These are phyloP conservation scores for Brachyhypopomus gauderio DNA, from an alignment of 2,113 vertebrate genomes.

Conservation along the genomic window DNA sequence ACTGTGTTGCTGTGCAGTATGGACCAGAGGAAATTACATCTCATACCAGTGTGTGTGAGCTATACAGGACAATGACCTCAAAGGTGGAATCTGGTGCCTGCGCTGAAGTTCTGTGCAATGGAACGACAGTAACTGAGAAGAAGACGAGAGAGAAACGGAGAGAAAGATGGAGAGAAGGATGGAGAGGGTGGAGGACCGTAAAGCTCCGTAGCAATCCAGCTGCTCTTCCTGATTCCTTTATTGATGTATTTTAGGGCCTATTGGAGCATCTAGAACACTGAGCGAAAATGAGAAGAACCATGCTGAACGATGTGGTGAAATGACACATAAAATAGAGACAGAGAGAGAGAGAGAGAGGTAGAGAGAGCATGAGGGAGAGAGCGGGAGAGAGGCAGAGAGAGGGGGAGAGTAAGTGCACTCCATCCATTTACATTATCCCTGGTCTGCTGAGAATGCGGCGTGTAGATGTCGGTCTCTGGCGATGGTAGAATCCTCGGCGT, in stretches of 20 bases:
- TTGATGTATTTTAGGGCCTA: slow-evolving; percentile 9
- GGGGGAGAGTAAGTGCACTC: background rate
- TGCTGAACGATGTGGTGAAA: slow-evolving; percentile 71
- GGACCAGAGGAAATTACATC: too few species aligned
- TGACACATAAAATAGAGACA: slow-evolving; percentile 68
- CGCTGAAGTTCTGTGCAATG: background rate
- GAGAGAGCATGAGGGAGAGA: slow-evolving; percentile 53
- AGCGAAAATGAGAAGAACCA: slow-evolving; percentile 60
- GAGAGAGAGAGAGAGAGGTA: slow-evolving; percentile 17
- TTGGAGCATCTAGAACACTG: background rate
- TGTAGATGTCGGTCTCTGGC: too few species aligned
- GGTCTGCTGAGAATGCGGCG: too few species aligned
- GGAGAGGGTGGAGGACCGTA: background rate
- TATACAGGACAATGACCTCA: too few species aligned
- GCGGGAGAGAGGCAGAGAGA: slow-evolving; percentile 2
- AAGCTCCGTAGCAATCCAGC: background rate
- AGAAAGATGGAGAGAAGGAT: background rate
- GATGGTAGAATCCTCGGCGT: too few species aligned
- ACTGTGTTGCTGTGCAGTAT: too few species aligned
- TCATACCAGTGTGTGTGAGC: too few species aligned
- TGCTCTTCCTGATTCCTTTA: slow-evolving; percentile 13
- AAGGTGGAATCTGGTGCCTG: background rate
- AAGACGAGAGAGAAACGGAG: too few species aligned
- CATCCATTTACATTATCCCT: too few species aligned
- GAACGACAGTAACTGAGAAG: background rate